Base-by-base conservation (phyloP, 2,113 vertebrate species). In the Amia ocellicauda region DNA sequence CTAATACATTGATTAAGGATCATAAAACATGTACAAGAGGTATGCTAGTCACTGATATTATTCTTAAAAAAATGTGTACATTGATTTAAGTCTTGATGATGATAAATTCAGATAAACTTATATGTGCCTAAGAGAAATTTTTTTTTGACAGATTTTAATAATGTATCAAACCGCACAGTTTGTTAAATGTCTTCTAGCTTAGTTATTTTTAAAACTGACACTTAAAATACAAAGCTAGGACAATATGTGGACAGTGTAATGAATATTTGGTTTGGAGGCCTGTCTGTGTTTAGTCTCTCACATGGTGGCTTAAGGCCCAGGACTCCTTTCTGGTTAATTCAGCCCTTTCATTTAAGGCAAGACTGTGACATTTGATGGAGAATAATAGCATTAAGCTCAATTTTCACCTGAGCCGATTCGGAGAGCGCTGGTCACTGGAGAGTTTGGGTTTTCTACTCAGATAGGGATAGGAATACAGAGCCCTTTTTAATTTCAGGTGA, bases 381-480 rank as follows among this genome's bases (percentile, higher is more conserved):
- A 31, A 41, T 58, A 47, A 47, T 47, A n/a, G 43, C 14, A 16
- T 47, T 47, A 47, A 47, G 43, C 17, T 47, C 9, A 19, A 22
- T 41, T 58, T 41, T 58, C 29, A 23, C 2, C 43, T 28, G 29
- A 45, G 41, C 10, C 24, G 10, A 3, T 22, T 10, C 26, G 41
- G 22, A 60, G 45, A 19, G 29, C 36, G 29, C 56, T 16, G 31
- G 20, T 22, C 19, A 40, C 20, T 28, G 4, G 19, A 41, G 40
- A 26, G 36, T 23, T 45, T 60, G 24, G n/a, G 16, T n/a, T n/a
- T 13, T 26, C 41, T 45, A 5, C 14, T 45, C 41, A 22, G 56
- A 58, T 45, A 41, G 52, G 20, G 10, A 55, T 23, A 19, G n/a
- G 19, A 43, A 60, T 9, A 60, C 11, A 60, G 19, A 45, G 20